These are phyloP conservation scores for Serinus canaria DNA, from an alignment of 2,113 vertebrate genomes.

Conservation along the genomic window DNA sequence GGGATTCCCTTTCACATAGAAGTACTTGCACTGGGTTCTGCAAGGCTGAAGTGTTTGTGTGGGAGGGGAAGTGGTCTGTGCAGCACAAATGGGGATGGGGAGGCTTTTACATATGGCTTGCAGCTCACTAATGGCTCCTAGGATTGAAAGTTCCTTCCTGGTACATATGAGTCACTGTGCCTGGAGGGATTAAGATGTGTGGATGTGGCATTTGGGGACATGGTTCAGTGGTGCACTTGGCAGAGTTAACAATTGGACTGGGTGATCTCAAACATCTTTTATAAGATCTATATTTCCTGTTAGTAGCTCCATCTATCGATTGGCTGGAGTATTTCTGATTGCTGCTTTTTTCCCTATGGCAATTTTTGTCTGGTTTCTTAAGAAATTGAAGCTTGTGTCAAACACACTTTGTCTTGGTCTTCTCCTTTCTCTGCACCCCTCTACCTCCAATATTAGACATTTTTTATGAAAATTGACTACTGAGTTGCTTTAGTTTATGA, in stretches of 20 bases:
- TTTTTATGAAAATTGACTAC: not conserved
- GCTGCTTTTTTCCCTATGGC: not conserved
- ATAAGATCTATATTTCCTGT: not conserved
- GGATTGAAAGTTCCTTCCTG: not conserved
- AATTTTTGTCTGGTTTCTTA: not conserved
- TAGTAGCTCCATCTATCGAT: slow-evolving; percentile 48
- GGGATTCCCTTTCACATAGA: accelerated
- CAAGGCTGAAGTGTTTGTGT: not conserved
- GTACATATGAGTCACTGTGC: no score
- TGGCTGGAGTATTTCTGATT: not conserved
- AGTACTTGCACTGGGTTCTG: not conserved
- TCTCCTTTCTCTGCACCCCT: not conserved
- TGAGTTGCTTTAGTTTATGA: not conserved
- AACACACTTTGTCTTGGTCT: not conserved
- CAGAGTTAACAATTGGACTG: not conserved
- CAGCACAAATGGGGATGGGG: not conserved
- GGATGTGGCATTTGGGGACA: not conserved
- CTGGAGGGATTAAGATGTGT: not conserved
- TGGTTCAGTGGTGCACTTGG: not conserved
- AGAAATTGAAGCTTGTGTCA: not conserved
- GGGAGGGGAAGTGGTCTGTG: not conserved
- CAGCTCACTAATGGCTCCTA: not conserved
- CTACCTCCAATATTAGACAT: not conserved
- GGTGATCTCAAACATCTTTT: not conserved
- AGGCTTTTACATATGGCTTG: not conserved